Percentiles rank a stretch among this genome's conserved stretches.
Evolutionary conservation across 2,113 vertebrate species (phyloP).

Genomic region (Agapornis roseicollis): DNA sequence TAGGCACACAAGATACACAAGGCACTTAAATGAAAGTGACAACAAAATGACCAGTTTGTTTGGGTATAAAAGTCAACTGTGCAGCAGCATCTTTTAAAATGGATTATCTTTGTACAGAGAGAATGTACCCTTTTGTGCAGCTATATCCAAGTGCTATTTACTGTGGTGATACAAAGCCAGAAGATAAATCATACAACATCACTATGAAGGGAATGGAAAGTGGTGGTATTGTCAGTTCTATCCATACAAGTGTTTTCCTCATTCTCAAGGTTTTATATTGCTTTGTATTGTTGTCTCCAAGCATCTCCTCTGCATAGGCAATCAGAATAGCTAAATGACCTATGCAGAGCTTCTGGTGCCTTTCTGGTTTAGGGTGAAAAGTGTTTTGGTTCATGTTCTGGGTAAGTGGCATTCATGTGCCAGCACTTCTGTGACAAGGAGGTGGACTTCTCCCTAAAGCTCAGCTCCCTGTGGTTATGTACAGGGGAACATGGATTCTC

Average conservation of each 20-base stretch:
- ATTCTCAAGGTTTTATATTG: not conserved
- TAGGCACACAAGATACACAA: not conserved
- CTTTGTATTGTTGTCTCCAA: not conserved
- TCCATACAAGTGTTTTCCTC: fast-evolving
- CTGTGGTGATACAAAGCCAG: not conserved
- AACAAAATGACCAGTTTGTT: not conserved
- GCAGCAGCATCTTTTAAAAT: not conserved
- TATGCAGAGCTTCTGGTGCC: not conserved
- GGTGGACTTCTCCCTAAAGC: fast-evolving
- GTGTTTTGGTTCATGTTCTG: not conserved
- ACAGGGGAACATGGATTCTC: not conserved
- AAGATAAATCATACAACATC: fast-evolving
- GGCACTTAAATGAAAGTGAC: not conserved
- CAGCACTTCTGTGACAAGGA: not conserved
- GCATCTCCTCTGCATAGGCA: not conserved
- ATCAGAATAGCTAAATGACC: not conserved
- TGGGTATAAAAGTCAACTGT: not conserved
- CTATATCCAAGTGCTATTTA: fast-evolving
- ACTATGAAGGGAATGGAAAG: not conserved
- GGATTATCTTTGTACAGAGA: not conserved
- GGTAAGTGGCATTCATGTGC: fast-evolving
- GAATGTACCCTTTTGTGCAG: not conserved
- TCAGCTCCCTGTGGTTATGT: not conserved
- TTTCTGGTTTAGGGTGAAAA: not conserved
- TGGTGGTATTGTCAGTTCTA: not conserved